These are phyloP conservation scores for Phoenicopterus ruber DNA, from an alignment of 2,113 vertebrate species.

Conservation along the genomic window DNA sequence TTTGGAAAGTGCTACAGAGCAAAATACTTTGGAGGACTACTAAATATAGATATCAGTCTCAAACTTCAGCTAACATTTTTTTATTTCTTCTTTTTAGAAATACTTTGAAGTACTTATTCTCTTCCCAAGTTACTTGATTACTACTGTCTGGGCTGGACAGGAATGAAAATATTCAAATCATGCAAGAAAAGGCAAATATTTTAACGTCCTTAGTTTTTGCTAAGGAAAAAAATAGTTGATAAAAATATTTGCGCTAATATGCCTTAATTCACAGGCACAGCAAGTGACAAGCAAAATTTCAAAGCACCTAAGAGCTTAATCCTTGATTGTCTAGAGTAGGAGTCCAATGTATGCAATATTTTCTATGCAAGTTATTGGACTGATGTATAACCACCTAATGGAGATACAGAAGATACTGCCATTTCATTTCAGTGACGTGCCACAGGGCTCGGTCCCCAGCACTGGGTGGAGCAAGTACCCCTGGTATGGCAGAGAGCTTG, in stretches of 20 bases:
- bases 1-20: neutral
- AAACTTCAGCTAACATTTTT: neutral
- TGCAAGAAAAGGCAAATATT: neutral
- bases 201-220: neutral
- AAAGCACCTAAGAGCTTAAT: neutral
- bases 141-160: neutral
- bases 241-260: neutral
- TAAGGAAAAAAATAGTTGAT: neutral
- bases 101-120: neutral
- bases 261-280: neutral
- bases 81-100: neutral
- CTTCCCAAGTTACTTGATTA: neutral
- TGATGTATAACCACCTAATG: neutral
- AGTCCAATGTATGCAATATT: neutral
- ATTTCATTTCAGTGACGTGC: neutral
- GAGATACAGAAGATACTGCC: neutral
- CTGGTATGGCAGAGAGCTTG: neutral
- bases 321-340: neutral
- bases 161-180: neutral
- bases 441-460: neutral
- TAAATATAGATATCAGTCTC: neutral
- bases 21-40: neutral
- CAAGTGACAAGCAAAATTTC: neutral
- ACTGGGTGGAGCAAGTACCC: neutral
- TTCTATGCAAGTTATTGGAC: neutral